A percentile compares a stretch with the other conserved stretches of the same genome.
phyloP scores from a whole-genome alignment of 2,888 invertebrate species.

The Polyommatus icarus region DNA sequence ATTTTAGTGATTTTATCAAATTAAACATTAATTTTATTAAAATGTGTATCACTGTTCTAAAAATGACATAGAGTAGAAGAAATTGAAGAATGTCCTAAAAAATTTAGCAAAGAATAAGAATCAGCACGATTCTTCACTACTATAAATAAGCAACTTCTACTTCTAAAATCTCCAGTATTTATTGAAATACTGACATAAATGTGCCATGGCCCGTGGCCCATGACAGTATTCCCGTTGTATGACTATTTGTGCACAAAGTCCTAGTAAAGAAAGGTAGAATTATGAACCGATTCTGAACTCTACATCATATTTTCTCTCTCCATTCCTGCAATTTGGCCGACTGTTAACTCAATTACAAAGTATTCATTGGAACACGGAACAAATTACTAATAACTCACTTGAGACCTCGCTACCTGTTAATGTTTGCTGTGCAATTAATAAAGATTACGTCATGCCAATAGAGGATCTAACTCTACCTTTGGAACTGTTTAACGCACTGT shows the following conservation, averaged over 20 bases:
- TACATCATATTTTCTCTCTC: neutral
- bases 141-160: too few species aligned
- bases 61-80: too few species aligned
- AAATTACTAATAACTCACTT: conserved; percentile 4
- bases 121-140: too few species aligned
- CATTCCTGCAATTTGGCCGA: neutral
- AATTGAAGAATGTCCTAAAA: too few species aligned
- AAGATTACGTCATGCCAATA: conserved; percentile 32
- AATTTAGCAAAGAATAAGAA: too few species aligned
- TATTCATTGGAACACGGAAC: neutral
- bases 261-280: neutral
- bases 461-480: conserved; percentile 20
- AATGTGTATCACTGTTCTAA: too few species aligned
- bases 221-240: too few species aligned
- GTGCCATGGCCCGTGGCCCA: too few species aligned
- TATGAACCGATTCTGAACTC: neutral
- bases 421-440: conserved; percentile 43
- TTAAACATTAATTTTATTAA: neutral
- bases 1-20: too few species aligned
- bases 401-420: conserved; percentile 31
- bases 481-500: neutral
- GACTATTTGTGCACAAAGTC: too few species aligned
- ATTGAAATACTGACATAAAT: too few species aligned
- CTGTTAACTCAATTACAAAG: neutral
- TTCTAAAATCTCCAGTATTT: too few species aligned